Conservation (phyloP, 2,888 invertebrate species). For the Carabus problematicus region DNA sequence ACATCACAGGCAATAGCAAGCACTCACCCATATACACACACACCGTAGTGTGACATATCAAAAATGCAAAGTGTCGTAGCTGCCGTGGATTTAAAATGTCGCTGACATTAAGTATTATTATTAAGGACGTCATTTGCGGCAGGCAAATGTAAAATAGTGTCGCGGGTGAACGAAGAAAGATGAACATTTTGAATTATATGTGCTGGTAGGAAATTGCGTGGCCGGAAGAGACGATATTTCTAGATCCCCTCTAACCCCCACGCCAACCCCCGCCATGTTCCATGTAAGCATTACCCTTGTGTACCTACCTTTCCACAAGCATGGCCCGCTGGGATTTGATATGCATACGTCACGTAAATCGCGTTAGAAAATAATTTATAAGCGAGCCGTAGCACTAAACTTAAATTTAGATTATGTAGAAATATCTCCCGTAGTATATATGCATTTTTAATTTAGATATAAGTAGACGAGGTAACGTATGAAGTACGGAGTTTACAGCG, state of each 20-base stretch:
- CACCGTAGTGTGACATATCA: slow-evolving; percentile 2
- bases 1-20: too few species aligned
- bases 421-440: not conserved
- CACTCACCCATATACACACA: too few species aligned
- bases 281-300: too few species aligned
- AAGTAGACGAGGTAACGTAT: too few species aligned
- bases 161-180: not conserved
- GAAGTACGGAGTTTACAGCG: too few species aligned
- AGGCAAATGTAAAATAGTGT: slow-evolving; percentile 35
- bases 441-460: too few species aligned
- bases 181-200: not conserved
- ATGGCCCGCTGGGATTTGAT: slow-evolving; percentile 23
- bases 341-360: slow-evolving; percentile 26
- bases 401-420: slow-evolving; percentile 36
- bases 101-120: slow-evolving; percentile 37
- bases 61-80: slow-evolving; percentile 31
- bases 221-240: too few species aligned
- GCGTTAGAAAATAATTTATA: slow-evolving; percentile 33
- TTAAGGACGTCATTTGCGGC: slow-evolving; percentile 37
- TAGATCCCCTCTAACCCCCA: too few species aligned
- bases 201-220: too few species aligned
- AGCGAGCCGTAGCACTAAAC: slow-evolving; percentile 18
- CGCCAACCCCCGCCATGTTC: too few species aligned
- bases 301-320: not conserved
- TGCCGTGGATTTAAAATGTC: slow-evolving; percentile 34